Base-by-base conservation (phyloP, 2,113 vertebrate genomes). In the Eubucco bourcierii region DNA sequence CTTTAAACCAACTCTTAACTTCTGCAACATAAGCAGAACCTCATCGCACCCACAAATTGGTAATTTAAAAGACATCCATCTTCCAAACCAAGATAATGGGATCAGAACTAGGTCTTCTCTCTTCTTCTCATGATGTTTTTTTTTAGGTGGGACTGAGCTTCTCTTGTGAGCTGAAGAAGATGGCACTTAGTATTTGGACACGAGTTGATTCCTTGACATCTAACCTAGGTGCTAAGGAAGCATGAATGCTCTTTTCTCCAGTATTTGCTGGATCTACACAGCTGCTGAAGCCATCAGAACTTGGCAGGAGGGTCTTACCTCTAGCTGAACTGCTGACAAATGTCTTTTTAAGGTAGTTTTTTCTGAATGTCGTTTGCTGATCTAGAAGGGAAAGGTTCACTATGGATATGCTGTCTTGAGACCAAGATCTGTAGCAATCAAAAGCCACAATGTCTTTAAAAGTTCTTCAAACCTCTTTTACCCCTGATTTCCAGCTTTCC, bases 61-160 rank as follows among this genome's bases (percentile, higher is more conserved):
- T 47, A 17, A 31, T 68, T 68, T n/a, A 67, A n/a, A 67, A 67
- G 21, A 46, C 31, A 12, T 34, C 16, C n/a, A 19, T 21, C 65
- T 31, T 70, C 44, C 15, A 72, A 71, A 44, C 4, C 7, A 53
- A 3, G 4, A 0, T 1, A 33, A 53, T 2, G 15, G 8, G 19
- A 19, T 88, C 52, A n/a, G 80, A 78, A 16, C 4, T 11, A n/a
- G n/a, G 21, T 24, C 15, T 39, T 15, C 23, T 1, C 4, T 71
- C 9, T 9, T 82, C 8, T 6, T 17, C 37, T 39, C 1, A 0
- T 9, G 25, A 37, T 7, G 6, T 18, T 56, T 90, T 59, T 56
- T 90, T 59, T 34, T 27, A 27, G 15, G 63, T 84, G 31, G 31
- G 33, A 39, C 21, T 20, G 11, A 24, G 15, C 46, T 66, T 39